Percentiles rank a stretch among this genome's conserved stretches.
Conservation (phyloP, 2,888 invertebrate species). For the Drosophila helvetica region DNA sequence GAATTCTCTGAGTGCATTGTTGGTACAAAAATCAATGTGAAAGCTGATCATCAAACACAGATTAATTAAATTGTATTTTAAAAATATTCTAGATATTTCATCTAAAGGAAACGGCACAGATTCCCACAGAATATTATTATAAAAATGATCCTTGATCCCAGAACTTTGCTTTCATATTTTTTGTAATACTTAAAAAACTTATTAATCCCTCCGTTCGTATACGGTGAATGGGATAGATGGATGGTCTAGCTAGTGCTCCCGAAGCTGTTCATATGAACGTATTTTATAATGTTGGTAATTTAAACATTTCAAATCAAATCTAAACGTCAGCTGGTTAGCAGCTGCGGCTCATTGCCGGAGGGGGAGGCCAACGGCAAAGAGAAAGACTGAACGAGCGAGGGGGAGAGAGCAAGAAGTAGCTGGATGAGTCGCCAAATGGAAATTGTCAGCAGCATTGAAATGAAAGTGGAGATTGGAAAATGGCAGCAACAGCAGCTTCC, state of each 20-base stretch:
- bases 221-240: background rate
- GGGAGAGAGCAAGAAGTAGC: constrained; percentile 5
- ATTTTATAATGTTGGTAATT: constrained; percentile 77
- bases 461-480: constrained; percentile 76
- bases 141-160: no score
- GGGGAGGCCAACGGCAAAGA: background rate
- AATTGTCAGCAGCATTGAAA: constrained; percentile 77
- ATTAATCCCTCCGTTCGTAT: no score
- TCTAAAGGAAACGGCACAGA: no score
- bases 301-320: constrained; percentile 78
- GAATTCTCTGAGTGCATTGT: no score
- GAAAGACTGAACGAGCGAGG: background rate
- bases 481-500: constrained; percentile 47
- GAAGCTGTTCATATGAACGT: constrained; percentile 71
- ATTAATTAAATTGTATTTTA: no score
- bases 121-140: no score
- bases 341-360: constrained; percentile 62
- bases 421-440: constrained; percentile 59
- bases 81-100: no score
- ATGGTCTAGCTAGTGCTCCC: constrained; percentile 20
- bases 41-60: no score
- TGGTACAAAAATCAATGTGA: no score
- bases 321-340: constrained; percentile 76
- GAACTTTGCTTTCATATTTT: no score
- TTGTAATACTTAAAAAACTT: no score